Percentiles rank a stretch among this genome's conserved stretches.
phyloP scores from a whole-genome alignment of 2,888 invertebrate species.

The Amorpha juglandis region DNA sequence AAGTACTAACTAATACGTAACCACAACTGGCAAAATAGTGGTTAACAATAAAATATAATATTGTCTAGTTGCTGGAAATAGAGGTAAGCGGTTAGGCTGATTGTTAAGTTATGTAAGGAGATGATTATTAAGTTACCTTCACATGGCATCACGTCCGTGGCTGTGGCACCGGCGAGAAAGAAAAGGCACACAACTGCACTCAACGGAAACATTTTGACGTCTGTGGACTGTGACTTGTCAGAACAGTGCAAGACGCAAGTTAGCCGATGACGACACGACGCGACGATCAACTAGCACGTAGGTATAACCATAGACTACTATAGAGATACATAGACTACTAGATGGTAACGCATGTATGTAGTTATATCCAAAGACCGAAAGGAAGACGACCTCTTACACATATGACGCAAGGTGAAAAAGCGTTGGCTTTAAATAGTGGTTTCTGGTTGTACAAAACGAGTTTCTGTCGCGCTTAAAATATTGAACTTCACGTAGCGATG shows the following conservation, averaged over 20 bases:
- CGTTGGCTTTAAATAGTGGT: conserved; percentile 26
- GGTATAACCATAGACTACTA: too few species aligned
- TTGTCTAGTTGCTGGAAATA: not conserved
- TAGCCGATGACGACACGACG: too few species aligned
- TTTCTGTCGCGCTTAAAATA: not conserved
- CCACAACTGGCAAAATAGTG: not conserved
- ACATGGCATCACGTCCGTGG: conserved; percentile 69
- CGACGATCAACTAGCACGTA: not conserved
- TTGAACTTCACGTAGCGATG: not conserved
- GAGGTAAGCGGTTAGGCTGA: not conserved
- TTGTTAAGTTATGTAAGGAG: not conserved
- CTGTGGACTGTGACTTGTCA: too few species aligned
- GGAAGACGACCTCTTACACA: conserved; percentile 25
- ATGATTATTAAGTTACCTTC: conserved; percentile 55
- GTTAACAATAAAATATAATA: not conserved
- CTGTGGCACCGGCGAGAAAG: conserved; percentile 54
- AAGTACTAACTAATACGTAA: not conserved
- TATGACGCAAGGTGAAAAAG: conserved; percentile 30
- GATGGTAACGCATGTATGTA: too few species aligned
- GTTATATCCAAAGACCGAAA: conserved; percentile 18
- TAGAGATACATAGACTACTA: too few species aligned
- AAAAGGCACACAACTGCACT: conserved; percentile 61
- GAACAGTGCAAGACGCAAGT: too few species aligned
- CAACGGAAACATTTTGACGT: conserved; percentile 60
- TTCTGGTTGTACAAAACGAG: conserved; percentile 33